Conservation (phyloP, 2,113 vertebrate species). For the Panthera leo region DNA sequence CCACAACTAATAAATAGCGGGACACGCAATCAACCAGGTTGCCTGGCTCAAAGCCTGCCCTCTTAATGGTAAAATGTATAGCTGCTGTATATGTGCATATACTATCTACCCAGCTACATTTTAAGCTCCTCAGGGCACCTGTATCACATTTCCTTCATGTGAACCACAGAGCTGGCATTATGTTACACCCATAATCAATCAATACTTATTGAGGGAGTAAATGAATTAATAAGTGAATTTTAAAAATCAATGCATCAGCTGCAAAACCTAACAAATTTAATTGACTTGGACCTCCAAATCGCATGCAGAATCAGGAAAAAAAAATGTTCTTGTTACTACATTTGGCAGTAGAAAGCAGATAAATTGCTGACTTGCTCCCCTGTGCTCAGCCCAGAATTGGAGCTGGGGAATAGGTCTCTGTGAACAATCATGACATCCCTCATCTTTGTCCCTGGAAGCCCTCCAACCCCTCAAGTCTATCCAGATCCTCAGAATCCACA, state of each 20-base stretch:
- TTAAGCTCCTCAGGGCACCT: not conserved
- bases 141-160: slow-evolving; percentile 26
- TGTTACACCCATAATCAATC: slow-evolving; percentile 9
- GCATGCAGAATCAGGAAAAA: slow-evolving; percentile 1
- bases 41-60: not conserved
- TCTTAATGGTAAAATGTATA: slow-evolving; percentile 12
- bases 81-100: not conserved
- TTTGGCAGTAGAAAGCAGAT: slow-evolving; percentile 37
- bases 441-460: not conserved
- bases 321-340: slow-evolving; percentile 32
- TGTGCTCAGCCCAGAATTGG: not conserved
- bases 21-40: not conserved
- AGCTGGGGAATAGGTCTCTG: not conserved
- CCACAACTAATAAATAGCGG: not conserved
- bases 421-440: not conserved
- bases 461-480: not conserved
- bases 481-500: not conserved
- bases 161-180: not conserved
- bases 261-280: slow-evolving; percentile 45
- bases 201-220: slow-evolving; percentile 51
- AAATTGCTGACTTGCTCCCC: slow-evolving; percentile 48
- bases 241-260: slow-evolving; percentile 54
- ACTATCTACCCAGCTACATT: not conserved
- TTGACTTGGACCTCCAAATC: slow-evolving; percentile 57
- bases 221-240: slow-evolving; percentile 66